Percentiles rank a stretch among this genome's conserved stretches.
Evolutionary conservation across 2,797 vertebrate genomes (phyloP).

Genomic region (Dallia pectoralis): DNA sequence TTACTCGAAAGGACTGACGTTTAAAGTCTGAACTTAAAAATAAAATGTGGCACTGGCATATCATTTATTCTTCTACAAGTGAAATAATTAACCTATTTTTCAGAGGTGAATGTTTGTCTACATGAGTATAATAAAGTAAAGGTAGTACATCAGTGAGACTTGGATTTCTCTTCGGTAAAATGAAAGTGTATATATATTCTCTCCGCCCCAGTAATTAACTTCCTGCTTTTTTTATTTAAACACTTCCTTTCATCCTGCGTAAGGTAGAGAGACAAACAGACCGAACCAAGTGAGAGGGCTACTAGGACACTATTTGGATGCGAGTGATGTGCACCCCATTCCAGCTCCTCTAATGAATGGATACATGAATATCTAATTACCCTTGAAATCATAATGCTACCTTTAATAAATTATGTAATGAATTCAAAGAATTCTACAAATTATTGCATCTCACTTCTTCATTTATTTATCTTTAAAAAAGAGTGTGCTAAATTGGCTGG

Average conservation of each 20-base stretch:
- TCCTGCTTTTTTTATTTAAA: neutral
- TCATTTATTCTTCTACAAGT: too few relatives aligned
- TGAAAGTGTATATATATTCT: too few relatives aligned
- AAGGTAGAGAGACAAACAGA: neutral
- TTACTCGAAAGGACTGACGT: too few relatives aligned
- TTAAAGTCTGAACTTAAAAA: too few relatives aligned
- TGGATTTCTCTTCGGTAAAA: too few relatives aligned
- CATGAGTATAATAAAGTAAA: too few relatives aligned
- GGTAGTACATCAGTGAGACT: too few relatives aligned
- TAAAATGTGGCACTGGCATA: too few relatives aligned
- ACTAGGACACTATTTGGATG: neutral
- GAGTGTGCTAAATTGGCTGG: too few relatives aligned
- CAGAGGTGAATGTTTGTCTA: too few relatives aligned
- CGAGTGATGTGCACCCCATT: neutral
- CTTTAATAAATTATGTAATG: conserved; percentile 39
- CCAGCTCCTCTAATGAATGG: neutral
- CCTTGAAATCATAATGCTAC: conserved; percentile 40
- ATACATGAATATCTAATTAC: conserved; percentile 31
- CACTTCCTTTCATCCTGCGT: neutral
- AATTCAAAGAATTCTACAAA: conserved; percentile 44
- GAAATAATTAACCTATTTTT: too few relatives aligned
- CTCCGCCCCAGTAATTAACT: neutral
- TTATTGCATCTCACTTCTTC: conserved; percentile 21
- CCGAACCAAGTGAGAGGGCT: too few relatives aligned
- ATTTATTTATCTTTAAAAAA: neutral